These are phyloP conservation scores for Dipus sagitta DNA, from an alignment of 2,797 vertebrate genomes.

Conservation along the genomic window DNA sequence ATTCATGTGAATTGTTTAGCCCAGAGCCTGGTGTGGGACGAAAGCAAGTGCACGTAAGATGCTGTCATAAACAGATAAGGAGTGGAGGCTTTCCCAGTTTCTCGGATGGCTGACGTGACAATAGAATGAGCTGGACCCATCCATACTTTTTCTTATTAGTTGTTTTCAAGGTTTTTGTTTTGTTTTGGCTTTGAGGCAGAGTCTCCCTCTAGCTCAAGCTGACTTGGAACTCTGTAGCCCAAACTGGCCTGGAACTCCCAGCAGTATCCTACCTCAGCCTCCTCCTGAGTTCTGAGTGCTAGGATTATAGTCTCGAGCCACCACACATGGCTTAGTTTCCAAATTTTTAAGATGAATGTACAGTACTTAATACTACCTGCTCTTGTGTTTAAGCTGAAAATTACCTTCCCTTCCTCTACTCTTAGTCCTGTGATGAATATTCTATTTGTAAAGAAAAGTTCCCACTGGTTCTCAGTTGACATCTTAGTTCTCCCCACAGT, in stretches of 20 bases:
- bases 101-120: not conserved
- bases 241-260: too few species aligned
- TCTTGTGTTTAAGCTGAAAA: slow-evolving; percentile 62
- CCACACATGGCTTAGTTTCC: not conserved
- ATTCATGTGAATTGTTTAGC: not conserved
- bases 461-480: not conserved
- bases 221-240: too few species aligned
- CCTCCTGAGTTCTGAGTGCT: too few species aligned
- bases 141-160: not conserved
- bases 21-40: not conserved
- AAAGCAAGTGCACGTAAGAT: not conserved
- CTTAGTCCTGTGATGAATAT: slow-evolving; percentile 55
- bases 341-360: not conserved
- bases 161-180: not conserved
- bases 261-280: too few species aligned
- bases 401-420: slow-evolving; percentile 43
- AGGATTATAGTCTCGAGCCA: too few species aligned
- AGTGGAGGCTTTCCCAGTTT: not conserved
- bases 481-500: slow-evolving; percentile 48
- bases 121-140: slow-evolving; percentile 5
- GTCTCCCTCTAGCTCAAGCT: too few species aligned
- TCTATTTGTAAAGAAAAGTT: slow-evolving; percentile 39
- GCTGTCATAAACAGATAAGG: slow-evolving; percentile 33
- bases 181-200: too few species aligned
- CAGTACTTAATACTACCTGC: slow-evolving; percentile 53